A percentile compares a stretch with the other conserved stretches of the same genome.
phyloP scores from a whole-genome alignment of 2,113 vertebrate genomes.

The Eulacestoma nigropectus region DNA sequence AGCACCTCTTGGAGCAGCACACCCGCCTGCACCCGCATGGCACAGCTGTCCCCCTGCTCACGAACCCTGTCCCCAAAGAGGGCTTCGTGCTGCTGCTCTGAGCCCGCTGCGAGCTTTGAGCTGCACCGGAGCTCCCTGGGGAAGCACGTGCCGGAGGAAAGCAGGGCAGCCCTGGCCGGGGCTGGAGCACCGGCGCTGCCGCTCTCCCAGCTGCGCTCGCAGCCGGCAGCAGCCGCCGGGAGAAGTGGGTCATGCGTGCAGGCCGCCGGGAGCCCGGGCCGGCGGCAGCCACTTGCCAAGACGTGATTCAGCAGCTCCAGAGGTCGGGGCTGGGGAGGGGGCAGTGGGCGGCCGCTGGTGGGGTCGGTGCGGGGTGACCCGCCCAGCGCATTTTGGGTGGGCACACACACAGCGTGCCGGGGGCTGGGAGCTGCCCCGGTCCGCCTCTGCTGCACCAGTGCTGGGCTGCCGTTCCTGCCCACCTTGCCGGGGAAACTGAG shows the following conservation, averaged over 20 bases:
- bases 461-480: neutral
- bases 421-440: neutral
- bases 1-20: neutral
- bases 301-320: conserved; percentile 47
- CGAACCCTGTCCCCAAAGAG: neutral
- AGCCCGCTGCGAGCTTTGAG: accelerated
- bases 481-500: neutral
- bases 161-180: neutral
- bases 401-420: accelerated
- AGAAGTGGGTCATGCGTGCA: conserved; percentile 61
- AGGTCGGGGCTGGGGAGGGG: neutral
- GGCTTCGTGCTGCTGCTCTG: neutral
- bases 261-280: neutral
- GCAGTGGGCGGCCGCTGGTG: accelerated
- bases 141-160: neutral
- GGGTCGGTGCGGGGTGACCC: neutral
- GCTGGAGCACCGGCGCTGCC: neutral
- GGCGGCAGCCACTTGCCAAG: neutral
- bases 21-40: accelerated
- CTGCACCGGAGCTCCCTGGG: neutral
- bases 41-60: neutral
- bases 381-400: neutral
- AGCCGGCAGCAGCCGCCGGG: neutral
- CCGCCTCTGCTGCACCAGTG: neutral
- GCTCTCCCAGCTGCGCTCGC: neutral